Conservation (phyloP, 2,888 invertebrate genomes). For the Chydorus sphaericus region DNA sequence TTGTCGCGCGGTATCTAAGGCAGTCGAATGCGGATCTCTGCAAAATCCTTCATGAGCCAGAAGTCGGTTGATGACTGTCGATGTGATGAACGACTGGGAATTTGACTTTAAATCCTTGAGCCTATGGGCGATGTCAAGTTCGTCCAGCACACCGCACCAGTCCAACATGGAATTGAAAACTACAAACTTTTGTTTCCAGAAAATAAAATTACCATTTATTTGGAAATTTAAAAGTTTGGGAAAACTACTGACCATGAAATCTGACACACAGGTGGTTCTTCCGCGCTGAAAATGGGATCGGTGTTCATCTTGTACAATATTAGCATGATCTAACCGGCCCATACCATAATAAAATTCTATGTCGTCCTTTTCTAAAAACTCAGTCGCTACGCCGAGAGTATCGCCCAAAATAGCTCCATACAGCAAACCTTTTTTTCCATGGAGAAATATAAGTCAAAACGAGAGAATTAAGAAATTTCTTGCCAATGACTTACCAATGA, state of each 20-base stretch:
- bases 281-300: conserved; percentile 5
- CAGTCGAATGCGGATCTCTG: not conserved
- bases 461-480: not conserved
- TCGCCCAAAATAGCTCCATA: conserved; percentile 31
- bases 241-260: not conserved
- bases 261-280: conserved; percentile 8
- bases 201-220: not conserved
- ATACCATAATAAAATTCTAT: conserved; percentile 7
- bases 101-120: not conserved
- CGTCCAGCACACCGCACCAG: conserved; percentile 33
- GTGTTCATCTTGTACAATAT: conserved; percentile 7
- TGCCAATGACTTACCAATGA: not conserved
- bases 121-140: conserved; percentile 30
- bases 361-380: conserved; percentile 28
- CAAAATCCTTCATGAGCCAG: not conserved
- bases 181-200: conserved; percentile 24
- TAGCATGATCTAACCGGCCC: not conserved
- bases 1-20: not conserved
- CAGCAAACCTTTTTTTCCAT: conserved; percentile 24
- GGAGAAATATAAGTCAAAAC: not conserved
- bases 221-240: not conserved
- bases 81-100: not conserved
- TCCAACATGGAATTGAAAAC: conserved; percentile 30
- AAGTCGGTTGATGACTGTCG: not conserved
- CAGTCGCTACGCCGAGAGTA: conserved; percentile 28